Evolutionary conservation across 1,140 invertebrate genomes (phyloP).

Genomic region (Mamestra configurata): DNA sequence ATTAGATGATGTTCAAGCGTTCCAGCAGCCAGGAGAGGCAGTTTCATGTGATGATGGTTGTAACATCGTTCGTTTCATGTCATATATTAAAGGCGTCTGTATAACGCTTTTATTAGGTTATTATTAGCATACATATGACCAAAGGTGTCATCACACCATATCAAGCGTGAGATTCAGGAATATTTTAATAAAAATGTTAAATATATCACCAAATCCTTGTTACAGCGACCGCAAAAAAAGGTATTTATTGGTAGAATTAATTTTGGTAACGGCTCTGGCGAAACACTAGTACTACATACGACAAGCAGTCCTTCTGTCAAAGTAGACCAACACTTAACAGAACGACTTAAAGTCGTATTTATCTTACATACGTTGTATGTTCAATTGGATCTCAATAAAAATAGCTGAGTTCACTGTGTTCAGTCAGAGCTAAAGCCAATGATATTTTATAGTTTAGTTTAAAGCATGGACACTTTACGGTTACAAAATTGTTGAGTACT

Average conservation of each 20-base stretch:
- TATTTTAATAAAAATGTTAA: conserved; percentile 53
- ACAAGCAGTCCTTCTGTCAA: background rate
- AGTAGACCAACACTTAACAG: background rate
- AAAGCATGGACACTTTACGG: conserved; percentile 69
- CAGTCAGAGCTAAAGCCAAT: conserved; percentile 30
- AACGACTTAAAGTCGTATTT: background rate
- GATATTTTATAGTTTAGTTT: conserved; percentile 51
- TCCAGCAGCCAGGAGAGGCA: conserved; percentile 25
- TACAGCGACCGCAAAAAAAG: conserved; percentile 38
- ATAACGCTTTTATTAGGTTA: conserved; percentile 35
- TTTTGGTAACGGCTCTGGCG: conserved; percentile 26
- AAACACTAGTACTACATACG: conserved; percentile 6
- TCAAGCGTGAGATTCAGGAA: conserved; percentile 53
- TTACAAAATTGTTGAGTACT: conserved; percentile 67
- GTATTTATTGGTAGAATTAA: conserved; percentile 40
- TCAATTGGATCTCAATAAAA: background rate
- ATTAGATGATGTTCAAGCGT: conserved; percentile 47
- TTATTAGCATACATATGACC: conserved; percentile 42
- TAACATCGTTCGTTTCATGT: conserved; percentile 12
- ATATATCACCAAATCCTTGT: conserved; percentile 61
- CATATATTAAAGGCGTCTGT: conserved; percentile 29
- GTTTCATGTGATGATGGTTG: conserved; percentile 32
- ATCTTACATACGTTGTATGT: background rate
- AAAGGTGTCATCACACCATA: conserved; percentile 45
- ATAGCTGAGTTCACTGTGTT: conserved; percentile 25